Evolutionary conservation across 2,888 invertebrate species (phyloP).

Genomic region (Andrena dorsata): DNA sequence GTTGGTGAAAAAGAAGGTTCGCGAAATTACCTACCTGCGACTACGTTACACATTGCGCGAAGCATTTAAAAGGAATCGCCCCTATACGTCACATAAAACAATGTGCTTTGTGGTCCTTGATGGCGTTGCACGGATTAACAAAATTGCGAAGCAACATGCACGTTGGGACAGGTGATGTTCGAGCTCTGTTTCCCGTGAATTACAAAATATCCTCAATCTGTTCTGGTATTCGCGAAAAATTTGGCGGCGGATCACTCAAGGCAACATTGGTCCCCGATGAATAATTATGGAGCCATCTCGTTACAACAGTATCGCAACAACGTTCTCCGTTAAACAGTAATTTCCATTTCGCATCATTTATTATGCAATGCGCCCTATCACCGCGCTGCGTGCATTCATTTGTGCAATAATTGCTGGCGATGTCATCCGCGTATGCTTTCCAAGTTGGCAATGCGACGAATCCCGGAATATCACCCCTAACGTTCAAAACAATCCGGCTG

Average conservation of each 20-base stretch:
- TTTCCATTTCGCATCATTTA: slow-evolving; percentile 42
- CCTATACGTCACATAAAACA: background rate
- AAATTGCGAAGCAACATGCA: background rate
- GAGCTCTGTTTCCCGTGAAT: slow-evolving; percentile 2
- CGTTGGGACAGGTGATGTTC: background rate
- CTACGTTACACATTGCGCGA: no score
- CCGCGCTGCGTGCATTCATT: slow-evolving; percentile 37
- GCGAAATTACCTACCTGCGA: background rate
- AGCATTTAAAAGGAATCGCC: no score
- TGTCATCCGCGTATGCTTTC: background rate
- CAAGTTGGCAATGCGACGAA: background rate
- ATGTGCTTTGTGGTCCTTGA: background rate
- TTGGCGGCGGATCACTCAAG: slow-evolving; percentile 1
- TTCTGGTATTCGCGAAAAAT: background rate
- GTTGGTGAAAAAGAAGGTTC: background rate
- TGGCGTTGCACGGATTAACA: background rate
- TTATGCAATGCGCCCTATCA: slow-evolving; percentile 37
- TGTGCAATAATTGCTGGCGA: slow-evolving; percentile 27
- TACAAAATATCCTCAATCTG: slow-evolving; percentile 3
- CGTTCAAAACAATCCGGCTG: slow-evolving; percentile 6
- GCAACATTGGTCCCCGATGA: slow-evolving; percentile 28
- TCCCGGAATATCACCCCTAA: background rate
- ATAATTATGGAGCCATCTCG: slow-evolving; percentile 45
- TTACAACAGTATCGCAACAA: slow-evolving; percentile 46
- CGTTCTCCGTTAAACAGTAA: slow-evolving; percentile 44